Evolutionary conservation across 2,888 invertebrate species (phyloP).

Genomic region (Sclerodermus sp.): DNA sequence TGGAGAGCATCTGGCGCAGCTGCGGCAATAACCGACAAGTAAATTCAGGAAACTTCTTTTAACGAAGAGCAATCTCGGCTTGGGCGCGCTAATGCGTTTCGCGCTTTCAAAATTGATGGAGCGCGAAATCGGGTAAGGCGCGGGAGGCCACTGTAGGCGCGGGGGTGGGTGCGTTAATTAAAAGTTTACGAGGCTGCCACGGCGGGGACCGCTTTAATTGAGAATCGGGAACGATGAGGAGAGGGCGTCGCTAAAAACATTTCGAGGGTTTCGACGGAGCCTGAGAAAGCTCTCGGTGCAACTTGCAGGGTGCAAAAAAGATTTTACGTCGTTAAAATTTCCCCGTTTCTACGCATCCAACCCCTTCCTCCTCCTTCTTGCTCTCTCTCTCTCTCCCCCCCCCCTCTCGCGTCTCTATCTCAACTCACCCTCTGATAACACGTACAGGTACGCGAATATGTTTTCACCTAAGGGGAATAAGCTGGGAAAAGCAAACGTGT

Average conservation of each 20-base stretch:
- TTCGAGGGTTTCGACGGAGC: slow-evolving; percentile 6
- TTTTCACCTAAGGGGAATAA: too few species aligned
- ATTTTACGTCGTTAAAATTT: too few species aligned
- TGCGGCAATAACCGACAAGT: neutral
- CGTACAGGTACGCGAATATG: too few species aligned
- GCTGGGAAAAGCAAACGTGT: too few species aligned
- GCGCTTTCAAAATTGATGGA: neutral
- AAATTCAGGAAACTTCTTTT: neutral
- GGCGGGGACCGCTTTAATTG: slow-evolving; percentile 15
- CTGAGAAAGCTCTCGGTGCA: too few species aligned
- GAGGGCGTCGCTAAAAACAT: slow-evolving; percentile 2
- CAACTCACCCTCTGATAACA: too few species aligned
- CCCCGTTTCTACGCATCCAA: too few species aligned
- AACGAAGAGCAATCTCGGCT: neutral
- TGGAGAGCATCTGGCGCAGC: too few species aligned
- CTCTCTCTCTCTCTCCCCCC: too few species aligned
- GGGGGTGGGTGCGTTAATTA: slow-evolving; percentile 18
- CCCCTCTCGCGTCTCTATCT: too few species aligned
- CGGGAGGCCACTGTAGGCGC: neutral
- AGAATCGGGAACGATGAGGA: slow-evolving; percentile 1
- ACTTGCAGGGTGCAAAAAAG: too few species aligned
- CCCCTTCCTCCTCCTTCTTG: too few species aligned
- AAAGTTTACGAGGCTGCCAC: slow-evolving; percentile 20
- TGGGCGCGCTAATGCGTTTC: neutral
- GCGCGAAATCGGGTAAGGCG: neutral